These are phyloP conservation scores for Bryconaethiops microstoma DNA, from an alignment of 2,797 vertebrate genomes.

Conservation along the genomic window DNA sequence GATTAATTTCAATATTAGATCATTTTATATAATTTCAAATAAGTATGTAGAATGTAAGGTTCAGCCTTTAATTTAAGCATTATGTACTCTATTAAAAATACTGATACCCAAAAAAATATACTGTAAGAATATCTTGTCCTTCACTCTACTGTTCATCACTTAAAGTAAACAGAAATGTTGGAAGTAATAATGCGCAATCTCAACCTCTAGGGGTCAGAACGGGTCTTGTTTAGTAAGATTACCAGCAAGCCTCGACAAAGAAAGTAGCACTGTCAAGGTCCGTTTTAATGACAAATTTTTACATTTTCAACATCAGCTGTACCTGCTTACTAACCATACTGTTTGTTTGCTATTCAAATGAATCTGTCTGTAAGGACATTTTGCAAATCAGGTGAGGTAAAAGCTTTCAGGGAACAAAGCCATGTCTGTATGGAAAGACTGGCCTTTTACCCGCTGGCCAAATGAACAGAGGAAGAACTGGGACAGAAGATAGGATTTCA, in stretches of 20 bases:
- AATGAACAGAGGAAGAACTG: neutral
- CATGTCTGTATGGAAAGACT: slow-evolving; percentile 25
- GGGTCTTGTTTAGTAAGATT: neutral
- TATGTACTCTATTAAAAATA: too few species aligned
- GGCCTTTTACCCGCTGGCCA: neutral
- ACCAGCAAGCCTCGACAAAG: neutral
- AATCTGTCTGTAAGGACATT: slow-evolving; percentile 46
- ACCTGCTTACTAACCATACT: neutral
- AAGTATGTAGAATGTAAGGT: too few species aligned
- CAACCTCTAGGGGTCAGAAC: neutral
- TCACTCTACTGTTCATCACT: too few species aligned
- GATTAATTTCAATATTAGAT: too few species aligned
- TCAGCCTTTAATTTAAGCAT: too few species aligned
- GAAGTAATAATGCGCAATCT: neutral
- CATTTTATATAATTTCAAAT: too few species aligned
- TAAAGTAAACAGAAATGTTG: too few species aligned
- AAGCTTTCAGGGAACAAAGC: slow-evolving; percentile 38
- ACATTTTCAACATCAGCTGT: neutral
- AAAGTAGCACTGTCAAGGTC: neutral
- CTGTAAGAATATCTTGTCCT: too few species aligned
- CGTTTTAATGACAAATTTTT: neutral
- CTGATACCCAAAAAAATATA: too few species aligned
- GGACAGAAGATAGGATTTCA: neutral
- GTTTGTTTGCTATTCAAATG: slow-evolving; percentile 68
- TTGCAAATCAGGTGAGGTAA: slow-evolving; percentile 54